phyloP scores from a whole-genome alignment of 1,140 invertebrate genomes.

The Cydia splendana region DNA sequence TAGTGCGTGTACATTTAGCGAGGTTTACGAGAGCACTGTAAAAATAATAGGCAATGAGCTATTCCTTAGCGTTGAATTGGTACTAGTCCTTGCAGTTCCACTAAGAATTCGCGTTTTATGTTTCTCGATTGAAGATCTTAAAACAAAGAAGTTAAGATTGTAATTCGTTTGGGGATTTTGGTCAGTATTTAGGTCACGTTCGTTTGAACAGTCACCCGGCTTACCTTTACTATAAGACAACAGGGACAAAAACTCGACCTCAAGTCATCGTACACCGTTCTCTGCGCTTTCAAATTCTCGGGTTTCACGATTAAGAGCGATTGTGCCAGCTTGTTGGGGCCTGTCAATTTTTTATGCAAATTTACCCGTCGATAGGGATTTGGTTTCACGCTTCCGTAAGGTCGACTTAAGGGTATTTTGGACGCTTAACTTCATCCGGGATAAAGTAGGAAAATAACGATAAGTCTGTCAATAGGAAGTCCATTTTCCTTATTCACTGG shows the following conservation, averaged over 20 bases:
- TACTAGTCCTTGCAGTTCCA: conserved; percentile 12
- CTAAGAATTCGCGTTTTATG: conserved; percentile 2
- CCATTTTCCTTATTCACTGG: conserved; percentile 20
- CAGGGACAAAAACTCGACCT: conserved; percentile 23
- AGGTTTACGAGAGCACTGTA: conserved; percentile 25
- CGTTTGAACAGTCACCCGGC: conserved; percentile 25
- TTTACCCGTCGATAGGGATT: conserved; percentile 37
- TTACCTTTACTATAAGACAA: conserved; percentile 29
- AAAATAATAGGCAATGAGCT: conserved; percentile 31
- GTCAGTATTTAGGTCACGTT: conserved; percentile 22
- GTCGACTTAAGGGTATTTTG: conserved; percentile 17
- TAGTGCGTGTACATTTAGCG: conserved; percentile 38
- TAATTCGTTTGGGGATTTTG: not conserved
- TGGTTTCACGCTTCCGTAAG: conserved; percentile 29
- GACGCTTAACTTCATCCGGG: conserved; percentile 16
- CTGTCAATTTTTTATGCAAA: conserved; percentile 59
- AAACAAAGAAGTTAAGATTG: not conserved
- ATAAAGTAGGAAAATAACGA: conserved; percentile 18
- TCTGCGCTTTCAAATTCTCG: conserved; percentile 35
- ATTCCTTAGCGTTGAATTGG: conserved; percentile 24
- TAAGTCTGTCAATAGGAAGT: not conserved
- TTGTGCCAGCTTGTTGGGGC: conserved; percentile 40
- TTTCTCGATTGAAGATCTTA: not conserved
- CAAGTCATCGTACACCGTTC: conserved; percentile 25
- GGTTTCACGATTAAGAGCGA: conserved; percentile 58